Conservation (phyloP, 2,888 invertebrate genomes). For the Hirudinaria manillensis region DNA sequence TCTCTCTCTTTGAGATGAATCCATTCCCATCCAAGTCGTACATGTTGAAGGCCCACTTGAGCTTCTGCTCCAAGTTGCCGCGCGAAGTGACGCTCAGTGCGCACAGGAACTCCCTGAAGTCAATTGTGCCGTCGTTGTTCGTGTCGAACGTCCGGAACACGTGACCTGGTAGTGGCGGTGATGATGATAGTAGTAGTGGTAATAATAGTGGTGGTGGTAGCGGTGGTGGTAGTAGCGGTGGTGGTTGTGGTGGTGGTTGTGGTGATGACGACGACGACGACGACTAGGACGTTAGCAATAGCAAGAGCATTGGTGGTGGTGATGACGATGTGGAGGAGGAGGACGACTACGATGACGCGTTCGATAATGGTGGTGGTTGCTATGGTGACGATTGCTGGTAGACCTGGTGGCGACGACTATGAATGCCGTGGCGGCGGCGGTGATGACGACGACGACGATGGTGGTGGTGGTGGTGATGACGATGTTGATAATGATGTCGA, state of each 20-base stretch:
- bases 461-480: not conserved
- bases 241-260: too few relatives aligned
- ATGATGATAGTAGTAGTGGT: not conserved
- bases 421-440: slow-evolving; percentile 62
- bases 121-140: slow-evolving; percentile 92
- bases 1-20: slow-evolving; percentile 92
- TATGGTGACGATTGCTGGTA: not conserved
- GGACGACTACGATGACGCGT: too few relatives aligned
- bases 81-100: slow-evolving; percentile 93
- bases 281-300: too few relatives aligned
- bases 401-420: too few relatives aligned
- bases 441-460: not conserved
- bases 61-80: slow-evolving; percentile 92
- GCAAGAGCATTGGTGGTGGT: not conserved
- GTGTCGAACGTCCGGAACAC: slow-evolving; percentile 80
- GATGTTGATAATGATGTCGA: too few relatives aligned
- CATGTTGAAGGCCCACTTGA: slow-evolving; percentile 98
- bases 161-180: slow-evolving; percentile 61
- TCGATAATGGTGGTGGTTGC: not conserved
- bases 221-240: not conserved
- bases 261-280: not conserved
- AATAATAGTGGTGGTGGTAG: not conserved
- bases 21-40: slow-evolving; percentile 97
- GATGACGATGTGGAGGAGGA: slow-evolving; percentile 1
- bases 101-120: slow-evolving; percentile 94